Evolutionary conservation across 2,797 vertebrate genomes (phyloP), one percentile per base, ranked within the genome.

Genomic region (Mormyrops boulengeri): DNA sequence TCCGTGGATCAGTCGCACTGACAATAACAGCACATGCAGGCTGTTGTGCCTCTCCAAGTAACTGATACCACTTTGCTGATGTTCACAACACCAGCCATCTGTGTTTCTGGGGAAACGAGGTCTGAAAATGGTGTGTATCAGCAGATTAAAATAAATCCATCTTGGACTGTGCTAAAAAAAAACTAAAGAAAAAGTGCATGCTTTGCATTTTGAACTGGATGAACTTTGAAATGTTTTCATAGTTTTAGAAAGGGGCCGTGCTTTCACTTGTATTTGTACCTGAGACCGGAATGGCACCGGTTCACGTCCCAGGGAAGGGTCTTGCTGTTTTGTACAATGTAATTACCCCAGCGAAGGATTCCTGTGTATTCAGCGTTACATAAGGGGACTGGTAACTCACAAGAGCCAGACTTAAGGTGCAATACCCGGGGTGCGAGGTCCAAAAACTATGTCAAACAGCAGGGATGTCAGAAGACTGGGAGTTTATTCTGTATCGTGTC

Each of bases 121-220:
- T 60, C 85, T 87, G 85, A 60, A 60, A 87, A 57, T 57, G 85
- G 85, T 87, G 26, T 2, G 14, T 60, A 87, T 87, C 85, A 87
- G 85, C 85, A 87, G 85, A 87, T 87, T 87, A 44, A 87, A 87
- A 87, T 60, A 60, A 87, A 87, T 87, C 30, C 26, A 53, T 55
- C 52, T 57, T 60, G 52, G 12, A 30, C 26, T 57, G 85, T 19
- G 53, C 50, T 87, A 26, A 52, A 57, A 87, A 73, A 19, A 22
- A 14, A 0, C 17, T 11, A 57, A 57, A 2, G 6, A 34, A 87
- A 87, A 87, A 57, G 34, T 87, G 85, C 50, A 34, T n/a, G 52
- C 30, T 60, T 87, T 57, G 85, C 85, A 87, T 87, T 87, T 60
- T 41, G 34, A 55, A 55, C 53, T 87, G 22, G 4, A 87, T 19